Evolutionary conservation across 2,888 invertebrate species (phyloP).

Genomic region (Sicus ferrugineus): DNA sequence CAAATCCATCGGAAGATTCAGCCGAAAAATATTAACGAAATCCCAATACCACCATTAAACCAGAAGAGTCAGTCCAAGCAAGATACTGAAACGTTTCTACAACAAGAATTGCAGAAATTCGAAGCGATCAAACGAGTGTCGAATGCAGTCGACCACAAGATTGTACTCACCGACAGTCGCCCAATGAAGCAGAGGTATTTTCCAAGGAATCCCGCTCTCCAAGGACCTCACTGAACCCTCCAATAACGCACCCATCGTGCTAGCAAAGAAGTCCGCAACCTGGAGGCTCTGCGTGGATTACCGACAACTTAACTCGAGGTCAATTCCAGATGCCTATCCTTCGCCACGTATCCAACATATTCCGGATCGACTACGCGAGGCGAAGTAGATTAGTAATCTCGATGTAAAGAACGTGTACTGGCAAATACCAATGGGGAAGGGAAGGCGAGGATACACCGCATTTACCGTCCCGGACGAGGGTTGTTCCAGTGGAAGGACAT

Average conservation of each 20-base stretch:
- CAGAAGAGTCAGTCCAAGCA: too few species aligned
- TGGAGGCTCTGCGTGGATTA: constrained; percentile 2
- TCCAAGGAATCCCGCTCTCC: neutral
- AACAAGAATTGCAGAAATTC: neutral
- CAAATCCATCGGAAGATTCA: neutral
- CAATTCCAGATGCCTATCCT: neutral
- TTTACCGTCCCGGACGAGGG: too few species aligned
- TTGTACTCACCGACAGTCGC: neutral
- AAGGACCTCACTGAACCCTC: neutral
- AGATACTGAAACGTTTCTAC: neutral
- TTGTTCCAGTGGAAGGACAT: too few species aligned
- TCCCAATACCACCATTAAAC: too few species aligned
- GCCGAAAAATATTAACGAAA: neutral
- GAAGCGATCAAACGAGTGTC: neutral
- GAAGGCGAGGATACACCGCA: too few species aligned
- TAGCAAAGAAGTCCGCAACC: neutral
- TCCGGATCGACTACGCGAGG: neutral
- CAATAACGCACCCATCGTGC: neutral
- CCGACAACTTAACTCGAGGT: neutral
- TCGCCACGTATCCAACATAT: neutral
- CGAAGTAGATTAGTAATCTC: too few species aligned
- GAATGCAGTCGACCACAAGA: constrained; percentile 1
- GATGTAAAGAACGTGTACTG: too few species aligned
- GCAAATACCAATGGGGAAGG: too few species aligned
- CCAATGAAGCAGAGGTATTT: constrained; percentile 12